Base-by-base conservation (phyloP, 2,113 vertebrate species). In the Callithrix jacchus region DNA sequence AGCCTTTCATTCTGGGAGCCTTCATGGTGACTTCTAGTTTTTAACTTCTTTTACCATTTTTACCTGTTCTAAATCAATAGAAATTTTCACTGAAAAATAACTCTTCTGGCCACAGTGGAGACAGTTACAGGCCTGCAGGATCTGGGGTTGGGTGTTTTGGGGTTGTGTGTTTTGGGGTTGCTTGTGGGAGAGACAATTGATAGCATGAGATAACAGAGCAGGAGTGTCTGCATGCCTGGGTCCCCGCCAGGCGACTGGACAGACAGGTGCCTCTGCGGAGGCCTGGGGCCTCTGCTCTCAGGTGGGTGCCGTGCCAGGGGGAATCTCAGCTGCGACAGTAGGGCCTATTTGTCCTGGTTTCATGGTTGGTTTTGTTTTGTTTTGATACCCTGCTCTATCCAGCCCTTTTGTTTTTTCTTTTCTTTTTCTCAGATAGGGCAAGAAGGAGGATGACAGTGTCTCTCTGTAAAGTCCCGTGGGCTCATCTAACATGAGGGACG, bases 201-300 rank as follows among this genome's bases (percentile, higher is more conserved):
- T 1, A 30, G 35, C 42, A 12, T 76, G 81, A 32, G 56, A 18
- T 11, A 2, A 45, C 10, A 0, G 20, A 25, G n/a, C 20, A 13
- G 42, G 17, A 30, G 17, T 23, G 10, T 27, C 9, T 2, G 18
- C 37, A 0, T 11, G 0, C 40, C 10, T 30, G 6, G 12, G 14
- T 3, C 40, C 32, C 27, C 11, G 21, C 45, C 14, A 11, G 8
- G 11, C 3, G 47, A 16, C 0, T 0, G 5, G 58, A 1, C 5
- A 3, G 54, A 3, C 40, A 52, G 56, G 76, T 8, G 27, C 2
- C 0, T 42, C 35, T 14, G 0, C 0, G 18, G 73, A 21, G 35
- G 6, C 27, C 52, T 6, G 32, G 11, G 25, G 17, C 16, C 30
- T 45, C 10, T 30, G 42, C 18, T 64, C 32, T 54, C 82, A 49